Percentiles rank a stretch among this genome's conserved stretches.
phyloP scores from a whole-genome alignment of 2,113 vertebrate species.

The Ariopsis seemanni region DNA sequence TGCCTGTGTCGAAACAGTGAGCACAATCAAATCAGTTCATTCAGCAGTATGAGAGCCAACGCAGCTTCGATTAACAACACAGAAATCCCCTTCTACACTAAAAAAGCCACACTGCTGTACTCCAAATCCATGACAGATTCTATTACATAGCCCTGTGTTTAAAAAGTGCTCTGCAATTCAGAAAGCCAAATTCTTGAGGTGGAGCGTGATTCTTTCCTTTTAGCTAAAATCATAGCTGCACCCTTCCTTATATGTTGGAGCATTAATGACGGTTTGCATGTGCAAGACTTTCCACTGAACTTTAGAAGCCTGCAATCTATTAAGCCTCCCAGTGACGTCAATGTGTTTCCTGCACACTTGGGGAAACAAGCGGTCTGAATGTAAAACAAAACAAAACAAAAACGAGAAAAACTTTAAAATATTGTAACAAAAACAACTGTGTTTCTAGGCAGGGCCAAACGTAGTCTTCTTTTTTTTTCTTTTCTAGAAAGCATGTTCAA shows the following conservation, averaged over 20 bases:
- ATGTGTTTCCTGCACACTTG: conserved; percentile 48
- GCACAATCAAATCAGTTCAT: conserved; percentile 19
- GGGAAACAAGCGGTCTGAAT: conserved; percentile 18
- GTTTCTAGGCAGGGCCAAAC: conserved; percentile 2
- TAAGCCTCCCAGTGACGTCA: conserved; percentile 58
- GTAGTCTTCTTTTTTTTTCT: background rate
- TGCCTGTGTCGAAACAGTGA: conserved; percentile 67
- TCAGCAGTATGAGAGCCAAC: conserved; percentile 13
- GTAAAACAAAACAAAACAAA: background rate
- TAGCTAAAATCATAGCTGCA: conserved; percentile 29
- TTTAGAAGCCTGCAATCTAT: conserved; percentile 57
- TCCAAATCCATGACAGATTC: conserved; percentile 18
- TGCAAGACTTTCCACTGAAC: conserved; percentile 60
- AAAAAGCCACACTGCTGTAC: background rate
- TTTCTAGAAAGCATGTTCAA: background rate
- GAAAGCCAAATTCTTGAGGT: conserved; percentile 35
- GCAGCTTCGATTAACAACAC: background rate
- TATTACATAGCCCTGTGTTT: conserved; percentile 3
- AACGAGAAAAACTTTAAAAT: background rate
- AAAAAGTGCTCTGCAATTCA: conserved; percentile 14
- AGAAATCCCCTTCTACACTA: background rate
- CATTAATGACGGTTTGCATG: conserved; percentile 50
- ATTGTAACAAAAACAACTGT: background rate
- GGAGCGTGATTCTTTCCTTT: conserved; percentile 21
- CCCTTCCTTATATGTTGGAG: conserved; percentile 31